Conservation (phyloP, 2,113 vertebrate species). For the Orthonyx spaldingii region DNA sequence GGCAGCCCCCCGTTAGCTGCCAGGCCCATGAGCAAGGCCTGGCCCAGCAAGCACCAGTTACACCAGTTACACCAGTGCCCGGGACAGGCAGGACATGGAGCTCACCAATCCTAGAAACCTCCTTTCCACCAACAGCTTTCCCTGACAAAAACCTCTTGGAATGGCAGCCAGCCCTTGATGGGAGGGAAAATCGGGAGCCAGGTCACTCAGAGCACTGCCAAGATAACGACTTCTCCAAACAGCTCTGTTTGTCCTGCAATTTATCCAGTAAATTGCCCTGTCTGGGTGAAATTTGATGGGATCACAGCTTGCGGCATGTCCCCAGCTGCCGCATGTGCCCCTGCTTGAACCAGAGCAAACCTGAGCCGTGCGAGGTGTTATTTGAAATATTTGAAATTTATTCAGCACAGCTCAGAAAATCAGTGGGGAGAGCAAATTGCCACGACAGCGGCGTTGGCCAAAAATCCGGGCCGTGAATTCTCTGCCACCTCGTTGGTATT, state of each 20-base stretch:
- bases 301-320: background rate
- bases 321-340: background rate
- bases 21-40: rapidly evolving
- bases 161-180: background rate
- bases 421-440: background rate
- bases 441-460: background rate
- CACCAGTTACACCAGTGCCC: too few species aligned
- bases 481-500: background rate
- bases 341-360: background rate
- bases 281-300: background rate
- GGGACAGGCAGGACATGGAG: background rate
- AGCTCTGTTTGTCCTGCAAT: constrained; percentile 4
- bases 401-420: background rate
- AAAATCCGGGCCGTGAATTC: background rate
- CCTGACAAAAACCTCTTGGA: background rate
- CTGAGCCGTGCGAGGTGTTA: background rate
- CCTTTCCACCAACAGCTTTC: background rate
- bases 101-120: background rate
- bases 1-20: background rate
- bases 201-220: background rate
- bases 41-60: background rate
- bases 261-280: background rate
- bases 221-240: background rate
- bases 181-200: background rate
- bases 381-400: background rate